phyloP scores from a whole-genome alignment of 1,140 invertebrate genomes.

The Drosophila melanica region DNA sequence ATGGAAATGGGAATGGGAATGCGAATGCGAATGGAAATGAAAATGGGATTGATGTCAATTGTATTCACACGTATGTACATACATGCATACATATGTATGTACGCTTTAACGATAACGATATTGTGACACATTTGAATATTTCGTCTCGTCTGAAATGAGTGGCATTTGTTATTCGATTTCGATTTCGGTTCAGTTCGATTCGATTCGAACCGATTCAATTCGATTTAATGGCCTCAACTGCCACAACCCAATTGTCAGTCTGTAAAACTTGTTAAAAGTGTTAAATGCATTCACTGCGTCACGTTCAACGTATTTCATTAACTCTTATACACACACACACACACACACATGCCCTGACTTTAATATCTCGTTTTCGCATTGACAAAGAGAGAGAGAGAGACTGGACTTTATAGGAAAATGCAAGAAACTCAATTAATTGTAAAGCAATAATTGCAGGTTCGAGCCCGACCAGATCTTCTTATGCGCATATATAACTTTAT shows the following conservation, averaged over 20 bases:
- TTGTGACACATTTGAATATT: constrained; percentile 34
- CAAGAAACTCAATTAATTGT: no score
- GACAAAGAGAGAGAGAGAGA: no score
- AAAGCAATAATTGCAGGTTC: no score
- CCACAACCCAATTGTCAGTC: neutral
- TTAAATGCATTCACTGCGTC: neutral
- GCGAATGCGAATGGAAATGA: constrained; percentile 4
- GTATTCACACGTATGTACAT: neutral
- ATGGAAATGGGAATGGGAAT: neutral
- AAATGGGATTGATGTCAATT: constrained; percentile 39
- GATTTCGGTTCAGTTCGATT: neutral
- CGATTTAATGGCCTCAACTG: constrained; percentile 4
- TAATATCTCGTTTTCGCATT: no score
- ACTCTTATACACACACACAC: neutral
- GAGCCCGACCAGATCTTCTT: no score
- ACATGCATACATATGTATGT: neutral
- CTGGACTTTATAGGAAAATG: no score
- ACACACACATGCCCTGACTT: no score
- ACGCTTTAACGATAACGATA: constrained; percentile 26
- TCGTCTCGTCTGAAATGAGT: constrained; percentile 7
- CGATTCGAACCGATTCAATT: constrained; percentile 1
- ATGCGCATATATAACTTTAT: no score
- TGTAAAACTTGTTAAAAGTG: neutral
- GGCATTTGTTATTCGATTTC: constrained; percentile 17
- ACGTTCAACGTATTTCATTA: neutral